Base-by-base conservation (phyloP, 2,888 invertebrate genomes). In the Netelia inedita region DNA sequence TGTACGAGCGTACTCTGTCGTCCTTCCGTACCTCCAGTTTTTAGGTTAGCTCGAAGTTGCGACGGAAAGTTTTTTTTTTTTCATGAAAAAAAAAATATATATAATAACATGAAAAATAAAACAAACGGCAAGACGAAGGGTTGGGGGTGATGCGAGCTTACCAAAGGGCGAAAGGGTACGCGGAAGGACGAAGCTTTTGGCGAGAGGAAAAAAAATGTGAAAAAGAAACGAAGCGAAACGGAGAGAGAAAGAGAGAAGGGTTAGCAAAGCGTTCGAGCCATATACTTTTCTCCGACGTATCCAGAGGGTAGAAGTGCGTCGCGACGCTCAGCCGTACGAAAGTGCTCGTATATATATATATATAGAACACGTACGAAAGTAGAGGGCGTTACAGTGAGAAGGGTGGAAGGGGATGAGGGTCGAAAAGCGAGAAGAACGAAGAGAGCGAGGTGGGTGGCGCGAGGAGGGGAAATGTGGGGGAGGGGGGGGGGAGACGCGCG, bases 161-260 rank as follows among this genome's bases (percentile, higher is more conserved):
- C 69, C 74, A 82, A 85, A 35, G 75, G 79, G 79, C 82, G 74
- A 79, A 82, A 82, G 79, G 65, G 85, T 82, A 63, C 86, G 89
- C 74, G 82, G 87, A 86, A 85, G 82, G 68, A 76, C 81, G 85
- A 79, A 86, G 86, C 85, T 61, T 78, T 79, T 50, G 41, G 41
- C 19, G 81, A 82, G 86, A 82, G 82, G 69, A 72, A 74, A 80
- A 76, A 82, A 71, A 72, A 74, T 79, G 79, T 75, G 72, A 43
- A 68, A 82, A 86, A 88, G 85, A 87, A 85, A 86, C 72, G 83
- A 82, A 85, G 84, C 65, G 68, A 87, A 82, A 72, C 73, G 53
- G 78, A 43, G 46, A 8, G 46, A 65, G 55, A 50, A 23, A 11
- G 46, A 43, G 10, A 28, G 73, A 59, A 55, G n/a, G 63, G 63